These are phyloP conservation scores for Tangara arthus DNA, from an alignment of 2,797 vertebrate species.

Conservation along the genomic window DNA sequence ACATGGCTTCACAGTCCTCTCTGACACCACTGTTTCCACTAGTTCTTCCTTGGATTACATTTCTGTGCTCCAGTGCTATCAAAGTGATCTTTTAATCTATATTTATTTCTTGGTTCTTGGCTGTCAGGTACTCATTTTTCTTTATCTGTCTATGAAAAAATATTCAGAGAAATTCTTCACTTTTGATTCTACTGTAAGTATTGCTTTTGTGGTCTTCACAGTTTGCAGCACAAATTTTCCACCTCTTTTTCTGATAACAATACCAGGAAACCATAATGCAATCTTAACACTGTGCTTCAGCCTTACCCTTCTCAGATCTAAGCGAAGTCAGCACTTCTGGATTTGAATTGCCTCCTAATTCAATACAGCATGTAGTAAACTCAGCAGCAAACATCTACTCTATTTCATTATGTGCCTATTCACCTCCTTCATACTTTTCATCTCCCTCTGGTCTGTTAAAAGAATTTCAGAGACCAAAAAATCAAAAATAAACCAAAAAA, in stretches of 20 bases:
- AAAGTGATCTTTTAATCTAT: background rate
- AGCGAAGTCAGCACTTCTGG: background rate
- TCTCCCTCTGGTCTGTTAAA: background rate
- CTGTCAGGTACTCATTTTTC: background rate
- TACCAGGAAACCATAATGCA: background rate
- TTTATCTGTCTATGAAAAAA: background rate
- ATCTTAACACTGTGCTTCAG: background rate
- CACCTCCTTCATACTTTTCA: background rate
- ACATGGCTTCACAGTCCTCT: background rate
- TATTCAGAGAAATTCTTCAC: background rate
- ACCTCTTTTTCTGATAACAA: background rate
- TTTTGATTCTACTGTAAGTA: background rate
- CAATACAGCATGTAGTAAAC: background rate
- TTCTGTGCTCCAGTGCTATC: background rate
- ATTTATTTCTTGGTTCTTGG: background rate
- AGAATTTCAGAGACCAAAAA: background rate
- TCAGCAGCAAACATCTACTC: background rate
- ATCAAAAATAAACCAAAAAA: rapidly evolving
- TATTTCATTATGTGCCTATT: background rate
- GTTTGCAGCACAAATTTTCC: background rate
- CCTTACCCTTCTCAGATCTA: background rate
- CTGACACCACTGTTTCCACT: background rate
- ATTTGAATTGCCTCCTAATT: background rate
- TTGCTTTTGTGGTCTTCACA: background rate
- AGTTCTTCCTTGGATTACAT: background rate